These are phyloP conservation scores for Drosophila quinaria DNA, from an alignment of 2,888 invertebrate genomes.

Conservation along the genomic window DNA sequence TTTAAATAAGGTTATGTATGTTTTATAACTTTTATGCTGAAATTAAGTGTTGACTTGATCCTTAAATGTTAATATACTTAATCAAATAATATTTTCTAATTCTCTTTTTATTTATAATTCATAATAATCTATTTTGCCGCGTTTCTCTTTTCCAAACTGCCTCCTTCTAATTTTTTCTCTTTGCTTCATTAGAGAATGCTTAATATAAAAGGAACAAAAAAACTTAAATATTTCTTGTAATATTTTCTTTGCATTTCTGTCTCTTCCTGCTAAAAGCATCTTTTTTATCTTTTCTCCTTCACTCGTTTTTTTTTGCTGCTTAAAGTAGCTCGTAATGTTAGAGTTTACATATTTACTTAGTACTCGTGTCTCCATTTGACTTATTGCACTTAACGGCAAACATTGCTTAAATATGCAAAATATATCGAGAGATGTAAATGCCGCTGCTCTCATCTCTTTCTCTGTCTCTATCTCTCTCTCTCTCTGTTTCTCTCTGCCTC, in stretches of 20 bases:
- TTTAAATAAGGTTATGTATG: neutral
- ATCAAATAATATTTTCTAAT: too few relatives aligned
- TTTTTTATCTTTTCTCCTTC: too few relatives aligned
- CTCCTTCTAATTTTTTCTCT: neutral
- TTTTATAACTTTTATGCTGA: too few relatives aligned
- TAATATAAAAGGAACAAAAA: too few relatives aligned
- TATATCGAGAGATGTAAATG: constrained; percentile 14
- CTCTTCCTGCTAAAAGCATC: too few relatives aligned
- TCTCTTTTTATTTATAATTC: too few relatives aligned
- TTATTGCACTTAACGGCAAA: constrained; percentile 9
- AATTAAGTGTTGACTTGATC: neutral
- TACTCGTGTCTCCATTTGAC: neutral
- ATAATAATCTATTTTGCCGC: too few relatives aligned
- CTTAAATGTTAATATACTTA: neutral
- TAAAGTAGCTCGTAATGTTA: neutral
- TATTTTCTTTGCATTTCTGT: too few relatives aligned
- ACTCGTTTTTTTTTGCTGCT: neutral
- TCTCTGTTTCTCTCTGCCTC: neutral
- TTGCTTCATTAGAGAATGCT: too few relatives aligned
- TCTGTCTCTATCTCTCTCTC: neutral
- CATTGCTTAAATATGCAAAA: constrained; percentile 9
- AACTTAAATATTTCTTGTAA: too few relatives aligned
- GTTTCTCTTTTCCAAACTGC: too few relatives aligned
- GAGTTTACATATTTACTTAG: neutral
- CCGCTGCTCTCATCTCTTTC: neutral